Conservation (phyloP, 2,113 vertebrate genomes). For the Lates calcarifer region DNA sequence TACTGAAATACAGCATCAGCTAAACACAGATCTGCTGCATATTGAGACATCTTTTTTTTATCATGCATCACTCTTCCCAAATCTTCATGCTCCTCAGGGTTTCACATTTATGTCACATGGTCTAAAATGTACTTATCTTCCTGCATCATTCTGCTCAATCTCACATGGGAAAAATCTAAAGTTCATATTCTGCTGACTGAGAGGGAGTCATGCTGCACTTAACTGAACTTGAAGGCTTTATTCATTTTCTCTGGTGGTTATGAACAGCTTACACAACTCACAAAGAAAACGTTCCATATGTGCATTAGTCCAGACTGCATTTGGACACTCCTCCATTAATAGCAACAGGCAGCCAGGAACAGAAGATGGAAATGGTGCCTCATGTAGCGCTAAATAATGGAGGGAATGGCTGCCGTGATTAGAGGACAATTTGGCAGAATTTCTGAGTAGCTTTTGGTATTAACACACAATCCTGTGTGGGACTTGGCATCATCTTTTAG, state of each 20-base stretch:
- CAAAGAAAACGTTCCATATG: not conserved
- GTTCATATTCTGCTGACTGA: slow-evolving; percentile 16
- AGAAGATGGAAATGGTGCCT: not conserved
- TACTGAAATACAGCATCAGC: not conserved
- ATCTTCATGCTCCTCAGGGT: not conserved
- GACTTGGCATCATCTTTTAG: not conserved
- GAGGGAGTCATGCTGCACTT: not conserved
- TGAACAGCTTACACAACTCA: not conserved
- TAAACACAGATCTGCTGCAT: not conserved
- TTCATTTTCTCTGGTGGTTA: slow-evolving; percentile 4
- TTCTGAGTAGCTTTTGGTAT: not conserved
- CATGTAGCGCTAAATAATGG: not conserved
- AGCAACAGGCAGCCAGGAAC: not conserved
- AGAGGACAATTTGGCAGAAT: not conserved
- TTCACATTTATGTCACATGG: not conserved
- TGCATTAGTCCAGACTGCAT: not conserved
- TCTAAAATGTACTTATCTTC: slow-evolving; percentile 8
- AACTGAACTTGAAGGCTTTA: slow-evolving; percentile 5
- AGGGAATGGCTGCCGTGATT: not conserved
- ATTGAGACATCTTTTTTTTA: not conserved
- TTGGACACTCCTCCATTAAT: not conserved
- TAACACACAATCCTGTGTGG: not conserved
- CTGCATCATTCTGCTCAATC: not conserved
- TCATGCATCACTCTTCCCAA: not conserved
- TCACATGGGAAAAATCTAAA: slow-evolving; percentile 14